Percentiles rank a stretch among this genome's conserved stretches.
These are phyloP conservation scores for Peromyscus polionotus DNA, from an alignment of 2,113 vertebrate genomes.

Conservation along the genomic window DNA sequence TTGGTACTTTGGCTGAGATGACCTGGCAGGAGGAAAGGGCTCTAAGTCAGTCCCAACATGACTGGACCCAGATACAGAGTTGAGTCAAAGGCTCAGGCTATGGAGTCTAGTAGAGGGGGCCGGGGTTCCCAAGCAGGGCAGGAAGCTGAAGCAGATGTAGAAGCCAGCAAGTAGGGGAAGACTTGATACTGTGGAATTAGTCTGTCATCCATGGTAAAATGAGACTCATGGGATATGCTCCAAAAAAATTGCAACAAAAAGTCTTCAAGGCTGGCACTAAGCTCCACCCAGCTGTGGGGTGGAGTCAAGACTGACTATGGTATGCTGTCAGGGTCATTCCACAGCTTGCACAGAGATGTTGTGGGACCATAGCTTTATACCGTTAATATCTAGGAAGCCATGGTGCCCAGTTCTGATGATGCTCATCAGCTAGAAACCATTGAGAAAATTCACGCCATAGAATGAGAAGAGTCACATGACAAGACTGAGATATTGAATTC, in stretches of 20 bases:
- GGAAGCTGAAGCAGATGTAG: constrained; percentile 56
- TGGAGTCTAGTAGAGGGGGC: constrained; percentile 27
- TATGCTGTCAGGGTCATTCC: not conserved
- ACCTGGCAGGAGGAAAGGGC: not conserved
- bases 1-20: not conserved
- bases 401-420: not conserved
- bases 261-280: not conserved
- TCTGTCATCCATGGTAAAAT: constrained; percentile 57
- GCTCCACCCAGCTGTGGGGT: not conserved
- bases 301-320: not conserved
- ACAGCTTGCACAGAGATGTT: not conserved
- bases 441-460: not conserved
- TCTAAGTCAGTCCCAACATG: not conserved
- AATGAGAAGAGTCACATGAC: not conserved
- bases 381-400: not conserved
- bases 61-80: constrained; percentile 59
- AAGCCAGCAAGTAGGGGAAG: constrained; percentile 52
- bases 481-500: not conserved
- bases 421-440: not conserved
- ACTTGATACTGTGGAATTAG: constrained; percentile 55
- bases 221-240: constrained; percentile 62
- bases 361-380: not conserved
- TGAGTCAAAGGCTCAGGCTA: constrained; percentile 61
- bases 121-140: constrained; percentile 36
- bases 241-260: constrained; percentile 58